Base-by-base conservation (phyloP, 2,888 invertebrate genomes). In the Rutpela maculata region DNA sequence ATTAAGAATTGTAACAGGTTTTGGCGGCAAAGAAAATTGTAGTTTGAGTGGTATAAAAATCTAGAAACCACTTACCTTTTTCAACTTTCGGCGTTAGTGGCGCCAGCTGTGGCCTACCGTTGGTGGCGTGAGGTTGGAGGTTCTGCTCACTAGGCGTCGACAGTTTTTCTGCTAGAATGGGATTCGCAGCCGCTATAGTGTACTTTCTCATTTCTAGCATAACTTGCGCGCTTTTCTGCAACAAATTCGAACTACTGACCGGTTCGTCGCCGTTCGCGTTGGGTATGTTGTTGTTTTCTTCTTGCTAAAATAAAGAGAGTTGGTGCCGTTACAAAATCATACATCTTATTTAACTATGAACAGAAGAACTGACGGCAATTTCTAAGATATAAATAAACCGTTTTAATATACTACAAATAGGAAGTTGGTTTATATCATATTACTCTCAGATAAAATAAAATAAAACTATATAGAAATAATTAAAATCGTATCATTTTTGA, bases 101-200 rank as follows among this genome's bases (percentile, higher is more conserved):
- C 86, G 89, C 89, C 88, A 89, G 84, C 87, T 89, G 89, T 38
- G 79, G 78, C 26, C 81, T 73, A 9, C 75, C 80, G n/a, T 78
- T 78, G 68, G 80, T 79, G 31, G 62, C 69, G 26, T 72, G 80
- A 59, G 82, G 79, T 60, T 86, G 86, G 59, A 84, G 74, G 65
- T 79, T 84, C 83, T 87, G 86, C 72, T 88, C 88, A 91, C 90
- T 92, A 91, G 90, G 92, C 90, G 88, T 92, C 90, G 90, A 91
- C 82, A 93, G 90, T 88, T 95, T 95, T 92, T 97, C 97, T 84
- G 97, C 97, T 79, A 97, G 91, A 82, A 97, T 90, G 17, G 97
- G 97, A 90, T 97, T 97, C 65, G 96, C 95, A 12, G 96, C 96
- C 35, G 95, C 95, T 81, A 97, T 96, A 83, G 95, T 95, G 88